phyloP scores from a whole-genome alignment of 2,797 vertebrate genomes.

The Ceryle rudis region DNA sequence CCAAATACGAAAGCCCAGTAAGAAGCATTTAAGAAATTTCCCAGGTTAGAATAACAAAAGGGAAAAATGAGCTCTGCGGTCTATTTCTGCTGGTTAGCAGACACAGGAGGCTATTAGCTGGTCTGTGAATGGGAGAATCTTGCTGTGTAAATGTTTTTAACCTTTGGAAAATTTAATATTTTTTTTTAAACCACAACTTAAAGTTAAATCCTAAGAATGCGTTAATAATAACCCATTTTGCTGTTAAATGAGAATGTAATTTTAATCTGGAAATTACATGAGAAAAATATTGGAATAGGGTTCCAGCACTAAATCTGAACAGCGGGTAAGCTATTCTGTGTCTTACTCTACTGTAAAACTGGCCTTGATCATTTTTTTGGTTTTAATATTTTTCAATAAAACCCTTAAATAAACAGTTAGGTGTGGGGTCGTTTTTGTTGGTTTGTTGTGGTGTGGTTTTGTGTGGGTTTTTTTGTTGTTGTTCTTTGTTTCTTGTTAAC shows the following conservation, averaged over 20 bases:
- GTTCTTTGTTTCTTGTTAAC: not conserved
- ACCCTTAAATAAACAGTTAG: not conserved
- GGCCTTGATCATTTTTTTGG: not conserved
- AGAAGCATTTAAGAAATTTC: not conserved
- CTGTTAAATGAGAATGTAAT: slow-evolving; percentile 3
- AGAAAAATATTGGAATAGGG: not conserved
- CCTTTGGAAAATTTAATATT: not conserved
- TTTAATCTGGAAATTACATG: slow-evolving; percentile 29
- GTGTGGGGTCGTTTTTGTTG: not conserved
- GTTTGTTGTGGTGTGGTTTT: not conserved
- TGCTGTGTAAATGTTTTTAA: not conserved
- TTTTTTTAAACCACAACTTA: slow-evolving; percentile 21
- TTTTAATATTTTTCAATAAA: slow-evolving; percentile 60
- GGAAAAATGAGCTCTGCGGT: not conserved
- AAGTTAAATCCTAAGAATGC: not conserved
- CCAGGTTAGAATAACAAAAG: not conserved
- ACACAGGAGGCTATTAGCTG: not conserved
- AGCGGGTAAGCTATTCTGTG: not conserved
- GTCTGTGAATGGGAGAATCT: not conserved
- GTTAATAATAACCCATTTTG: not conserved
- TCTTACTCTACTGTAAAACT: slow-evolving; percentile 31
- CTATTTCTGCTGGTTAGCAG: not conserved
- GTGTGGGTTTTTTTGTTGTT: not conserved
- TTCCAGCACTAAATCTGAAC: not conserved
- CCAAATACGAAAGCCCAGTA: not conserved